Percentiles rank a stretch among this genome's conserved stretches.
phyloP scores from a whole-genome alignment of 2,797 vertebrate genomes.

The Lepus oiostolus region DNA sequence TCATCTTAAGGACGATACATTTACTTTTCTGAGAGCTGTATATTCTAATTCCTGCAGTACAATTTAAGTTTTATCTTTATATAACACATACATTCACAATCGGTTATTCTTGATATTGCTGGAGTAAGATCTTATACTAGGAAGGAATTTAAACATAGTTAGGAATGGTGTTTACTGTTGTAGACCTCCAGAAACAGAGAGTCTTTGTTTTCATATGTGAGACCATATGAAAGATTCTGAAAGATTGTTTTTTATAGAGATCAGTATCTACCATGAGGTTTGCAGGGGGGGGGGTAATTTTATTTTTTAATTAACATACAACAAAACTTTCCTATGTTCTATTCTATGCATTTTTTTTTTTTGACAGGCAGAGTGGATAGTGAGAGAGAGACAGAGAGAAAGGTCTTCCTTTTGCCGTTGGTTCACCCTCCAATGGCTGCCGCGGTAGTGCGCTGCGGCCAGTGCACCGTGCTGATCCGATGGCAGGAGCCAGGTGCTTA shows the following conservation, averaged over 20 bases:
- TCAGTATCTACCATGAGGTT: background rate
- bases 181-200: conserved; percentile 11
- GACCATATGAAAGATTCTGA: conserved; percentile 55
- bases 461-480: too few relatives aligned
- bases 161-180: background rate
- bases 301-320: background rate
- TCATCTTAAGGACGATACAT: conserved; percentile 56
- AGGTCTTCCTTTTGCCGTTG: too few relatives aligned
- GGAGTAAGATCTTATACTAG: background rate
- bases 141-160: background rate
- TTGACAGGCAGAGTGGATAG: too few relatives aligned
- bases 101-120: background rate
- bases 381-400: too few relatives aligned
- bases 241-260: conserved; percentile 4
- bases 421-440: too few relatives aligned
- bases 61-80: conserved; percentile 28
- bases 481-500: too few relatives aligned
- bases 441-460: too few relatives aligned
- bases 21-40: conserved; percentile 34
- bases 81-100: background rate
- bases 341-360: conserved; percentile 24
- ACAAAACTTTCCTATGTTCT: background rate
- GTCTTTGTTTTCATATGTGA: conserved; percentile 56
- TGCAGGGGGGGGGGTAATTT: background rate
- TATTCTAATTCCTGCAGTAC: conserved; percentile 39